phyloP scores from a whole-genome alignment of 2,888 invertebrate species.

The Morpho helenor region DNA sequence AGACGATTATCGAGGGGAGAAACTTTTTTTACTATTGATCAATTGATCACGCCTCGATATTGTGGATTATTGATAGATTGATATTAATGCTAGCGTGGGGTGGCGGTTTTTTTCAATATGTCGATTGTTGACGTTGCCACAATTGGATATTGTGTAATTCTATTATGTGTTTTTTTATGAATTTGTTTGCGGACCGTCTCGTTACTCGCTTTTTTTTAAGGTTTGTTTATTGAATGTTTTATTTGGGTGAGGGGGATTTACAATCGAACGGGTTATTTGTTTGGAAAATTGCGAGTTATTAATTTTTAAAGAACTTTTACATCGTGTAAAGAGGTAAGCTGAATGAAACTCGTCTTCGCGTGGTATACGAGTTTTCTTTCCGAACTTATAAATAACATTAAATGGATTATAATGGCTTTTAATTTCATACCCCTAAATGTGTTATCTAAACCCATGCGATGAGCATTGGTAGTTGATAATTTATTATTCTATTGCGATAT shows the following conservation, averaged over 20 bases:
- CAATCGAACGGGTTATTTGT: slow-evolving; percentile 15
- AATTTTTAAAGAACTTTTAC: slow-evolving; percentile 11
- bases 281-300: slow-evolving; percentile 12
- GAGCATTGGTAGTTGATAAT: no score
- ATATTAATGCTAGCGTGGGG: slow-evolving; percentile 68
- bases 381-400: no score
- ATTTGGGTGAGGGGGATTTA: slow-evolving; percentile 38
- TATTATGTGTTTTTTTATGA: slow-evolving; percentile 50
- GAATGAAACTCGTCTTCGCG: no score
- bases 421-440: no score
- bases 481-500: no score
- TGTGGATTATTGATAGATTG: slow-evolving; percentile 75
- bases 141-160: slow-evolving; percentile 68
- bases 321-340: not conserved
- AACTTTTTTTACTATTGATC: slow-evolving; percentile 64
- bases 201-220: slow-evolving; percentile 44
- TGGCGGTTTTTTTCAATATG: slow-evolving; percentile 60
- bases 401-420: no score
- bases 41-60: slow-evolving; percentile 71
- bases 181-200: slow-evolving; percentile 46
- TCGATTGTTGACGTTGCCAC: slow-evolving; percentile 62
- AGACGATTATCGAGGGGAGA: slow-evolving; percentile 55
- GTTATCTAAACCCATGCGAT: no score
- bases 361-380: no score
- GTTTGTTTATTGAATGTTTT: slow-evolving; percentile 39